A percentile compares a stretch with the other conserved stretches of the same genome.
Conservation (phyloP, 2,113 vertebrate genomes). For the Physeter macrocephalus region DNA sequence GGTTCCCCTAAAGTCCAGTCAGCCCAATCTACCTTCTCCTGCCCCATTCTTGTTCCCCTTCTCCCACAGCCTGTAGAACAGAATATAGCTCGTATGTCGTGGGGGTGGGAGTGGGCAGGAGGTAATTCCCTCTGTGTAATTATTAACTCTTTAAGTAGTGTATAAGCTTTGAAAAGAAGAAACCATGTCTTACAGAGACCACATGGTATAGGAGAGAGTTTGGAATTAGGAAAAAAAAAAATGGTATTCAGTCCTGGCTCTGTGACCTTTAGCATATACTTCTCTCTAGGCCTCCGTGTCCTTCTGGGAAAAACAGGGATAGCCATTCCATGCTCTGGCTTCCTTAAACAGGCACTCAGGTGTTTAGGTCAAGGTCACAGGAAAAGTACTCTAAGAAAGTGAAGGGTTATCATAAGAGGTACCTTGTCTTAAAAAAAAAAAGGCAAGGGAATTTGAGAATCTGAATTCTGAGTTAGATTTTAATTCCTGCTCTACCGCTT, state of each 20-base stretch:
- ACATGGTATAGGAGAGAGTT: not conserved
- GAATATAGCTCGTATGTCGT: not conserved
- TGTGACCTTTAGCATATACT: not conserved
- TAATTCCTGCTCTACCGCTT: not conserved
- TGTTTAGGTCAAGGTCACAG: not conserved
- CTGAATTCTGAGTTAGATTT: conserved; percentile 17
- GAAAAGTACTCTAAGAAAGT: not conserved
- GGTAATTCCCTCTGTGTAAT: not conserved
- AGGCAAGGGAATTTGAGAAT: not conserved
- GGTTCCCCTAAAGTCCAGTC: not conserved
- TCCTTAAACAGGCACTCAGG: not conserved
- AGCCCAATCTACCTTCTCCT: not conserved
- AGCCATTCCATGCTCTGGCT: not conserved
- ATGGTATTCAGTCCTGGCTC: not conserved
- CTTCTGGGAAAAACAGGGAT: not conserved
- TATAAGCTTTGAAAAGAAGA: not conserved
- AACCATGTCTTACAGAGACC: not conserved
- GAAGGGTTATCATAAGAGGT: not conserved
- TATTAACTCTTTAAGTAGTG: not conserved
- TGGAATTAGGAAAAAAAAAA: not conserved
- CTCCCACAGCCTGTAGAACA: not conserved
- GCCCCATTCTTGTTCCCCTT: not conserved
- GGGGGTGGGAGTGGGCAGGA: not conserved
- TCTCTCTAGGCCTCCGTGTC: not conserved
- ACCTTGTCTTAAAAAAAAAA: not conserved